These are phyloP conservation scores for Apotomis capreana DNA, from an alignment of 2,888 invertebrate species.

Conservation along the genomic window DNA sequence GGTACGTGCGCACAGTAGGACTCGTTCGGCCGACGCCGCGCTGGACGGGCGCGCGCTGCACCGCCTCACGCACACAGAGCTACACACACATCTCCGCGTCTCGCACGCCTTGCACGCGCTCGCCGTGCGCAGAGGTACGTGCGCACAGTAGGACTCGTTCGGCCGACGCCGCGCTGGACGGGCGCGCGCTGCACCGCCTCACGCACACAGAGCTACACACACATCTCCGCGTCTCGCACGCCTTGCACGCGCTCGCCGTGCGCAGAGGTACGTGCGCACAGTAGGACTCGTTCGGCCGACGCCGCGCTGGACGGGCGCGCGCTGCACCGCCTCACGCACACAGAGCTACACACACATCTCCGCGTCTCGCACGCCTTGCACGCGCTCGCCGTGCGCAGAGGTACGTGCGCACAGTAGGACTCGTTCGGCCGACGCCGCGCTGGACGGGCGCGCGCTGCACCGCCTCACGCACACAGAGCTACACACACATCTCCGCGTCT, in stretches of 20 bases:
- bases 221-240: conserved; percentile 90
- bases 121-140: conserved; percentile 89
- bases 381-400: conserved; percentile 63
- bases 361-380: conserved; percentile 88
- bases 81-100: conserved; percentile 91
- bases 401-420: conserved; percentile 86
- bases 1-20: neutral
- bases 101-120: conserved; percentile 95
- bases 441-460: conserved; percentile 93
- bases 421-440: conserved; percentile 82
- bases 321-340: conserved; percentile 91
- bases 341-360: conserved; percentile 73
- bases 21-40: too few relatives aligned
- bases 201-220: conserved; percentile 90
- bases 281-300: conserved; percentile 49
- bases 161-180: conserved; percentile 84
- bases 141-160: too few relatives aligned
- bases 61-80: conserved; percentile 93
- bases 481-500: conserved; percentile 90
- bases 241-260: conserved; percentile 86
- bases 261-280: neutral
- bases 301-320: conserved; percentile 76
- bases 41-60: conserved; percentile 88
- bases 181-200: conserved; percentile 90
- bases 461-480: conserved; percentile 94